Conservation (phyloP, 2,888 invertebrate species). For the Clistopyga incitator region DNA sequence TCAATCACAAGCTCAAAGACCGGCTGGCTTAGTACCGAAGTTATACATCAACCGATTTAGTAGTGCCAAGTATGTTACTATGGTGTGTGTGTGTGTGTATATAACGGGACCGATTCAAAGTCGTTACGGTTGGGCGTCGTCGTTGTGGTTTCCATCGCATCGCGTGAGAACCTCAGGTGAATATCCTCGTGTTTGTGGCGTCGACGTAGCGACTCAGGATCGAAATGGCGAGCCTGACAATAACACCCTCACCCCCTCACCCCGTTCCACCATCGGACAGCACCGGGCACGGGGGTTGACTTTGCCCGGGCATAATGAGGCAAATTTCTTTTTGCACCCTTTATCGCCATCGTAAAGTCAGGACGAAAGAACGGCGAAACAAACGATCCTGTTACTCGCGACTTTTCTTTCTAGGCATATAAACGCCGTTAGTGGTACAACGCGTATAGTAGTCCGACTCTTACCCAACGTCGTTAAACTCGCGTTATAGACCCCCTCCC, state of each 20-base stretch:
- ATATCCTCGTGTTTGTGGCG: constrained; percentile 50
- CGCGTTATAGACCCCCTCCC: constrained; percentile 42
- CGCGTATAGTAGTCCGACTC: constrained; percentile 32
- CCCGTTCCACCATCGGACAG: background rate
- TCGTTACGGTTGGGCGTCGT: constrained; percentile 50
- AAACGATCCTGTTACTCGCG: constrained; percentile 12
- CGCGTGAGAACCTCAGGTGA: constrained; percentile 58
- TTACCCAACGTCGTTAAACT: constrained; percentile 62
- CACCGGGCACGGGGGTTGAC: constrained; percentile 11
- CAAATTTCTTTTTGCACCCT: constrained; percentile 44
- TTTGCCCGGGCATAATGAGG: constrained; percentile 33
- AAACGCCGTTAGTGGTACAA: constrained; percentile 23
- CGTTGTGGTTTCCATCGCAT: constrained; percentile 50
- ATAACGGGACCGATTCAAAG: constrained; percentile 49
- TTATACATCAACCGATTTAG: constrained; percentile 47
- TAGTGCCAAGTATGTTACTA: constrained; percentile 28
- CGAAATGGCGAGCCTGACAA: constrained; percentile 55
- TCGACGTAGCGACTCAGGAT: constrained; percentile 13
- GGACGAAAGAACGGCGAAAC: constrained; percentile 42
- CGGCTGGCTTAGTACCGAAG: constrained; percentile 43
- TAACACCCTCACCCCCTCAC: constrained; percentile 17
- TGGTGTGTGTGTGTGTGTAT: constrained; percentile 5
- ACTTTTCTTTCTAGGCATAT: constrained; percentile 10
- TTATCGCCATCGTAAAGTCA: constrained; percentile 60
- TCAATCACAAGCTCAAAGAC: constrained; percentile 64